phyloP scores from a whole-genome alignment of 2,113 vertebrate species.

The Crotalus horridus region DNA sequence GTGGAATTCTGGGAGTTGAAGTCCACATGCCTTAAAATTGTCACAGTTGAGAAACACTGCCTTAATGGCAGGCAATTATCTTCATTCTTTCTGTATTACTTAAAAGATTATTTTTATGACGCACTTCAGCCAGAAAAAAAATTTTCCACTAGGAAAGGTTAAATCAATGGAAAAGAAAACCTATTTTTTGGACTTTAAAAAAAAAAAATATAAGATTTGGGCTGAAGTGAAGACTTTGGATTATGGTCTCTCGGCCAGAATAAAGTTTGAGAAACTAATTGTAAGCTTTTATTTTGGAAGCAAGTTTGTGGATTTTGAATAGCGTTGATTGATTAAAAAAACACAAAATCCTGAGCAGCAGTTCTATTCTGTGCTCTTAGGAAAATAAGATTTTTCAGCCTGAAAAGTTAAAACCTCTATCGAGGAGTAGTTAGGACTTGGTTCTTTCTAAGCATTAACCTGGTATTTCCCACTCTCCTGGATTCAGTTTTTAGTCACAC shows the following conservation, averaged over 20 bases:
- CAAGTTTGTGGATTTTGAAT: not conserved
- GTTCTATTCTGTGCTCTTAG: not conserved
- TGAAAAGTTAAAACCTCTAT: not conserved
- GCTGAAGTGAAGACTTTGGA: not conserved
- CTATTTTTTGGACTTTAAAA: not conserved
- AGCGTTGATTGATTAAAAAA: not conserved
- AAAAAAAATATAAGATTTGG: not conserved
- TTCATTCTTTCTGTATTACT: not conserved
- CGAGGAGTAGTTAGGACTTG: not conserved
- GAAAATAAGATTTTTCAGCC: not conserved
- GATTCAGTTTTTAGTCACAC: not conserved
- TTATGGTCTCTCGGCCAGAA: not conserved
- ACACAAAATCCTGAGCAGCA: not conserved
- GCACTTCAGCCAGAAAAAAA: not conserved
- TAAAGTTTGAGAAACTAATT: not conserved
- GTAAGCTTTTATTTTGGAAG: not conserved
- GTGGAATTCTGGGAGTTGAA: too few species aligned
- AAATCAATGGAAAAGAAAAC: not conserved
- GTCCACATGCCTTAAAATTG: too few species aligned
- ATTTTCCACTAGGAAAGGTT: too few species aligned
- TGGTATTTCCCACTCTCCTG: not conserved
- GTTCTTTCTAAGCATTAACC: not conserved
- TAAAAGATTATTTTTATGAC: not conserved
- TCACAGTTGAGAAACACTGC: too few species aligned
- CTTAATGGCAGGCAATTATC: not conserved